Evolutionary conservation across 2,888 invertebrate genomes (phyloP).

Genomic region (Platerodrilus igneus): DNA sequence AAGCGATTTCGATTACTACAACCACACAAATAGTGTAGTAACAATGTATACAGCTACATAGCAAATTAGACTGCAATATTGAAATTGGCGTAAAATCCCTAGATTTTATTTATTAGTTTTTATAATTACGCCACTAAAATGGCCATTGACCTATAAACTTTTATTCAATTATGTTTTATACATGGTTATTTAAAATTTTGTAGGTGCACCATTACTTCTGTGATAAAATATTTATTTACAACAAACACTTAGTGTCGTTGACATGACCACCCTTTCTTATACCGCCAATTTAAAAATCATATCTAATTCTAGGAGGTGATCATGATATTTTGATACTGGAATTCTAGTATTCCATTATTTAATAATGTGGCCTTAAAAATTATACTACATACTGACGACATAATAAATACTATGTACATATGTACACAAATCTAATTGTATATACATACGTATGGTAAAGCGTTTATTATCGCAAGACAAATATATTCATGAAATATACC

Average conservation of each 20-base stretch:
- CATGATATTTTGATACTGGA: constrained; percentile 30
- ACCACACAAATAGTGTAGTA: constrained; percentile 18
- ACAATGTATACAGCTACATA: too few relatives aligned
- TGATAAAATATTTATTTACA: constrained; percentile 22
- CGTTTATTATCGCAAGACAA: too few relatives aligned
- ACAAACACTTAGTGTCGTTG: too few relatives aligned
- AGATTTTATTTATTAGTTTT: too few relatives aligned
- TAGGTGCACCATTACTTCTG: constrained; percentile 18
- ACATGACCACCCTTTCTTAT: background rate
- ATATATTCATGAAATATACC: too few relatives aligned
- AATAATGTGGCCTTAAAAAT: constrained; percentile 36
- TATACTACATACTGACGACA: too few relatives aligned
- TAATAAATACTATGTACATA: too few relatives aligned
- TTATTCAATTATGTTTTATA: constrained; percentile 14
- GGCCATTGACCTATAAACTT: constrained; percentile 11
- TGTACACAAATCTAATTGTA: too few relatives aligned
- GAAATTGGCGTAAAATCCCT: too few relatives aligned
- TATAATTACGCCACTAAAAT: constrained; percentile 10
- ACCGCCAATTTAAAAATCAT: constrained; percentile 29
- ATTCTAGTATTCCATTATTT: constrained; percentile 31
- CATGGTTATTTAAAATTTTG: constrained; percentile 14
- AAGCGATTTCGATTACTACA: constrained; percentile 19
- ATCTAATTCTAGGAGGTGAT: constrained; percentile 32
- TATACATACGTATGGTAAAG: too few relatives aligned
- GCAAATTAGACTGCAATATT: too few relatives aligned